A percentile compares a stretch with the other conserved stretches of the same genome.
Conservation (phyloP, 2,113 vertebrate genomes). For the Sorex fumeus region DNA sequence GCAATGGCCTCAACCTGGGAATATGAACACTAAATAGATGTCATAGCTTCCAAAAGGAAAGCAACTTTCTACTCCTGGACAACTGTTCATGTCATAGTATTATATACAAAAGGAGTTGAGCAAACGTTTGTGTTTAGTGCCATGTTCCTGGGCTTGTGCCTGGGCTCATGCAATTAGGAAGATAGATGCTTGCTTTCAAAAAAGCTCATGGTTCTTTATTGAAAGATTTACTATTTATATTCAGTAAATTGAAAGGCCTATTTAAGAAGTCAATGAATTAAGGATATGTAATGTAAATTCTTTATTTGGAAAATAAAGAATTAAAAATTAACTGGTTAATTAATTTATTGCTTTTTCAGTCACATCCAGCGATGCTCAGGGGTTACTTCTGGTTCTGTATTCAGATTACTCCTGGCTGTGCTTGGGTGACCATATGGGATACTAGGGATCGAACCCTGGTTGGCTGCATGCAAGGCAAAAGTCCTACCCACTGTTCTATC, state of each 20-base stretch:
- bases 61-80: background rate
- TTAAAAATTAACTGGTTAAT: too few relatives aligned
- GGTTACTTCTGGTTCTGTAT: too few relatives aligned
- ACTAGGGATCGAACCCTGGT: too few relatives aligned
- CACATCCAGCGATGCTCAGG: too few relatives aligned
- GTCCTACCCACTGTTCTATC: too few relatives aligned
- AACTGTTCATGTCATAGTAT: background rate
- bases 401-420: too few relatives aligned
- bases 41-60: constrained; percentile 30
- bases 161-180: background rate
- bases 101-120: background rate
- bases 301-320: too few relatives aligned
- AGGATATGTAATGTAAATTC: too few relatives aligned
- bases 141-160: background rate
- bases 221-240: constrained; percentile 20
- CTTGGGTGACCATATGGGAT: too few relatives aligned
- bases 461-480: too few relatives aligned
- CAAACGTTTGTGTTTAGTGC: background rate
- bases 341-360: too few relatives aligned
- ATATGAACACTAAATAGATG: constrained; percentile 32
- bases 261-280: too few relatives aligned
- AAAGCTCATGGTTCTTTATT: background rate
- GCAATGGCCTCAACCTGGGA: constrained; percentile 11
- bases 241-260: constrained; percentile 15
- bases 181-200: background rate